These are phyloP conservation scores for Poecile montanus DNA, from an alignment of 2,797 vertebrate genomes.

Conservation along the genomic window DNA sequence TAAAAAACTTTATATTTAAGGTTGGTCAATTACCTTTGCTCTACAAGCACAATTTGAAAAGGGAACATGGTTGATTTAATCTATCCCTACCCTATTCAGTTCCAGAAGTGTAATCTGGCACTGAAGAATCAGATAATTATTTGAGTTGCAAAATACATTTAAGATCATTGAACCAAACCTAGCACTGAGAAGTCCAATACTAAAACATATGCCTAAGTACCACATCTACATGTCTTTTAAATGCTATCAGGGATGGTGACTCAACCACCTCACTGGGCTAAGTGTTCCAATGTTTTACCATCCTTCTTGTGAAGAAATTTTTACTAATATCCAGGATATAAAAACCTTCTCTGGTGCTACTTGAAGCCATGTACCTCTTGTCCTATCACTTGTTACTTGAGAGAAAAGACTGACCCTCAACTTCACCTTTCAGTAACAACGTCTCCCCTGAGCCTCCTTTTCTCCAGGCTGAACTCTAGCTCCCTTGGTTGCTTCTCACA, in stretches of 20 bases:
- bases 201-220: background rate
- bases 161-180: background rate
- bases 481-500: background rate
- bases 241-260: background rate
- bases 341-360: background rate
- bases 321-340: background rate
- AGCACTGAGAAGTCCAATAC: background rate
- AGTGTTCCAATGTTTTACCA: background rate
- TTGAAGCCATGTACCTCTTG: background rate
- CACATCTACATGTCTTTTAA: background rate
- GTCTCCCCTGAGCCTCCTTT: background rate
- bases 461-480: background rate
- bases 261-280: background rate
- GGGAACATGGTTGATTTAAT: accelerated
- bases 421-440: background rate
- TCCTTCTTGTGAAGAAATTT: background rate
- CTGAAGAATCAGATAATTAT: background rate
- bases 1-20: background rate
- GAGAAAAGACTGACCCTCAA: background rate
- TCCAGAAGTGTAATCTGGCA: background rate
- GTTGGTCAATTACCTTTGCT: background rate
- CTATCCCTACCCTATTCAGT: background rate
- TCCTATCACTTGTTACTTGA: background rate
- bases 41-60: background rate
- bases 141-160: background rate